Conservation (phyloP, 2,797 vertebrate genomes). For the Chrysocyon brachyurus region DNA sequence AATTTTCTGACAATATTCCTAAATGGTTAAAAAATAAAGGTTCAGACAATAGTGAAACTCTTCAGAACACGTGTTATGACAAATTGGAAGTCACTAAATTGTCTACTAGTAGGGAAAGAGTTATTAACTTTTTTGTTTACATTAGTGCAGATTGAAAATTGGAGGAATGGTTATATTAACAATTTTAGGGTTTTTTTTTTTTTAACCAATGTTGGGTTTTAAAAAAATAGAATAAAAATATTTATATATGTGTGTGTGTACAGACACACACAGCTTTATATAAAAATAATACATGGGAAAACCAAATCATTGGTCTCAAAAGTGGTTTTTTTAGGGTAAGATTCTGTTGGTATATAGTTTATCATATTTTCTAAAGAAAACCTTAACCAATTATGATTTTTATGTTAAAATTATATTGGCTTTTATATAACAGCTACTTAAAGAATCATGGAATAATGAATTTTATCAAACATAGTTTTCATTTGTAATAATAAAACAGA, state of each 20-base stretch:
- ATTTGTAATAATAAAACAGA: slow-evolving; percentile 35
- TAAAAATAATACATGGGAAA: slow-evolving; percentile 4
- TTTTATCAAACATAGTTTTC: slow-evolving; percentile 7
- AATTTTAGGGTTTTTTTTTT: background rate
- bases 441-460: slow-evolving; percentile 54
- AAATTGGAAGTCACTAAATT: slow-evolving; percentile 55
- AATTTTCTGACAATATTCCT: slow-evolving; percentile 44
- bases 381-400: slow-evolving; percentile 57
- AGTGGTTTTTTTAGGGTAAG: background rate
- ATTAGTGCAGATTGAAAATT: slow-evolving; percentile 26
- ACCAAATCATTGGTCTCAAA: slow-evolving; percentile 24
- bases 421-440: background rate
- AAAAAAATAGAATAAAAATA: slow-evolving; percentile 30
- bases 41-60: slow-evolving; percentile 37
- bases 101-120: background rate
- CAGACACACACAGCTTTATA: background rate
- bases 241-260: background rate
- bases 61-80: slow-evolving; percentile 44
- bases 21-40: slow-evolving; percentile 22
- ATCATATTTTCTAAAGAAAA: slow-evolving; percentile 13
- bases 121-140: background rate
- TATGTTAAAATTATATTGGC: background rate
- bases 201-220: background rate
- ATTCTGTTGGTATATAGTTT: slow-evolving; percentile 15
- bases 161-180: slow-evolving; percentile 10